A percentile compares a stretch with the other conserved stretches of the same genome.
phyloP scores from a whole-genome alignment of 2,888 invertebrate genomes.

The Pedicia rivosa region DNA sequence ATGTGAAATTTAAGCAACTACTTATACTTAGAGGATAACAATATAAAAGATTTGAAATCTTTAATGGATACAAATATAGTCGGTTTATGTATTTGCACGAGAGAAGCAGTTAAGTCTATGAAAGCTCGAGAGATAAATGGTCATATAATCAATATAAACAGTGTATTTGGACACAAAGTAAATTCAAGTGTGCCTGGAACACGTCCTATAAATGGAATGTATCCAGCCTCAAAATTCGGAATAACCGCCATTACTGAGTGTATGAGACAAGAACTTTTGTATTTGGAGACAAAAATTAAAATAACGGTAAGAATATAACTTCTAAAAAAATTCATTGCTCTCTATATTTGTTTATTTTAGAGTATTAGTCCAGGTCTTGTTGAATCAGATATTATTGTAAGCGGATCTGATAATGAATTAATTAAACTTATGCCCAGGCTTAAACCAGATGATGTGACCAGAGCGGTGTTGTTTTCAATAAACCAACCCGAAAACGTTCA shows the following conservation, averaged over 20 bases:
- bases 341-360: conserved; percentile 8
- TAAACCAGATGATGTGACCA: conserved; percentile 17
- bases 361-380: conserved; percentile 18
- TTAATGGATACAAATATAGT: conserved; percentile 36
- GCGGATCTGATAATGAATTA: conserved; percentile 15
- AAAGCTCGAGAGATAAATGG: conserved; percentile 32
- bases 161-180: conserved; percentile 18
- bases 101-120: conserved; percentile 36
- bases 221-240: conserved; percentile 21
- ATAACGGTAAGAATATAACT: conserved; percentile 18
- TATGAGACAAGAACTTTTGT: conserved; percentile 23
- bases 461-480: conserved; percentile 18
- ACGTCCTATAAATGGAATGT: conserved; percentile 18
- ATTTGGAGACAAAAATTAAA: conserved; percentile 19
- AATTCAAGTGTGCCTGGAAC: conserved; percentile 19
- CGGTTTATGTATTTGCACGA: conserved; percentile 33
- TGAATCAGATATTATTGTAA: conserved; percentile 17
- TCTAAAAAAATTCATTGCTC: background rate
- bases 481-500: conserved; percentile 18
- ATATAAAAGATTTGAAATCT: conserved; percentile 24
- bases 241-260: conserved; percentile 25
- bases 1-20: conserved; percentile 15
- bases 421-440: conserved; percentile 18
- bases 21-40: conserved; percentile 17
- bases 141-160: conserved; percentile 18